Conservation (phyloP, 2,113 vertebrate genomes). For the Polypterus bichir region DNA sequence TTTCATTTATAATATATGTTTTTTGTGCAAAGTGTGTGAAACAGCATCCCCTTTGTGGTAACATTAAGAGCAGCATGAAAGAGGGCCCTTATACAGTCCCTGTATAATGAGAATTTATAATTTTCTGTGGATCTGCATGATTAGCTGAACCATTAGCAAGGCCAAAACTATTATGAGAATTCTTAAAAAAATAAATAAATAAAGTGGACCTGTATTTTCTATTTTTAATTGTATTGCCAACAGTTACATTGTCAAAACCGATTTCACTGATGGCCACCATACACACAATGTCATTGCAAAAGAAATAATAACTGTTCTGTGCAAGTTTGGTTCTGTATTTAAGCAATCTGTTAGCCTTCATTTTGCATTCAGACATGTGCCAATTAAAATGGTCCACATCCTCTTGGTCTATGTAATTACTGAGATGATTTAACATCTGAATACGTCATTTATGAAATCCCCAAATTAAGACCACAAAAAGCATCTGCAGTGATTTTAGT, state of each 20-base stretch:
- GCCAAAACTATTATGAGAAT: not conserved
- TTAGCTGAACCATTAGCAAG: not conserved
- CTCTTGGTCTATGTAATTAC: conserved; percentile 1
- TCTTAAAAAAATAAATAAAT: conserved; percentile 1
- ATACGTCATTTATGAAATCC: not conserved
- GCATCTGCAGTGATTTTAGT: not conserved
- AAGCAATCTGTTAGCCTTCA: not conserved
- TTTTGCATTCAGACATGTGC: not conserved
- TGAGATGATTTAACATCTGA: conserved; percentile 1
- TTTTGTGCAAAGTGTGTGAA: too few relatives aligned
- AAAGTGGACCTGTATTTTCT: conserved; percentile 4
- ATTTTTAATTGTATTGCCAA: conserved; percentile 28
- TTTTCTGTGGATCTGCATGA: not conserved
- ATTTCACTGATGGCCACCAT: conserved; percentile 33
- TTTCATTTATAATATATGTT: too few relatives aligned
- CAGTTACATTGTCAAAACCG: conserved; percentile 29
- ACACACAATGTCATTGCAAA: conserved; percentile 9
- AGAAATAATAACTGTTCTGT: not conserved
- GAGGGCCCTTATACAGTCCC: too few relatives aligned
- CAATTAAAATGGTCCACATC: conserved; percentile 1
- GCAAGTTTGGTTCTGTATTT: not conserved
- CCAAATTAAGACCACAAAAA: not conserved
- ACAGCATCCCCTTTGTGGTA: too few relatives aligned
- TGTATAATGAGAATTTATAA: too few relatives aligned
- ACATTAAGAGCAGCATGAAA: too few relatives aligned